These are phyloP conservation scores for Tetranychus truncatus DNA, from an alignment of 2,888 invertebrate genomes.

Conservation along the genomic window DNA sequence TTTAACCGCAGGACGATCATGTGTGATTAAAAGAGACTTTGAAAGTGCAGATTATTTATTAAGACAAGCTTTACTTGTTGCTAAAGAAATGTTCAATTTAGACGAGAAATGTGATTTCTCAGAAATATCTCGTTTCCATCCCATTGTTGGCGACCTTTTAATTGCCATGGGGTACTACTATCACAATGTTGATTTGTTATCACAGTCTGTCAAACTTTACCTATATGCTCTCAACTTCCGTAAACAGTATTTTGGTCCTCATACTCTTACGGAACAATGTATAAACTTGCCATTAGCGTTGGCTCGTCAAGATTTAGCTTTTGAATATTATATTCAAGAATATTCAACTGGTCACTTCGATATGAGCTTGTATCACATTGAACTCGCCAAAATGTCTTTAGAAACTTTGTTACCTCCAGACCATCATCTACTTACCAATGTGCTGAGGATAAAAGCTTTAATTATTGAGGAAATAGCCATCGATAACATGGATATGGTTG, in stretches of 20 bases:
- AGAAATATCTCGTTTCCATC: constrained; percentile 39
- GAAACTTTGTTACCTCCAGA: constrained; percentile 57
- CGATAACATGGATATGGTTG: constrained; percentile 43
- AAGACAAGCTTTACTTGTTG: constrained; percentile 55
- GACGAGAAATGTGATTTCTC: constrained; percentile 7
- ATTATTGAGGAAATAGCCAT: constrained; percentile 82
- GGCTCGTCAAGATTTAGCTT: constrained; percentile 76
- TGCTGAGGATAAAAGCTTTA: constrained; percentile 73
- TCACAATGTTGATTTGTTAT: constrained; percentile 65
- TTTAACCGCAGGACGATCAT: constrained; percentile 67
- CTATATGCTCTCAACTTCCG: constrained; percentile 50
- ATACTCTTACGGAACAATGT: constrained; percentile 29
- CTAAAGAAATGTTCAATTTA: constrained; percentile 33
- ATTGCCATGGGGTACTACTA: constrained; percentile 77
- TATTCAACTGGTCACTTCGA: constrained; percentile 71
- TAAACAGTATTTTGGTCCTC: constrained; percentile 55
- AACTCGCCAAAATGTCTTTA: constrained; percentile 61
- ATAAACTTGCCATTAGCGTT: constrained; percentile 65
- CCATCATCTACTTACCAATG: constrained; percentile 67
- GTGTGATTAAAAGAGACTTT: constrained; percentile 71
- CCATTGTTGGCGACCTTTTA: constrained; percentile 62
- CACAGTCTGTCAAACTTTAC: constrained; percentile 65
- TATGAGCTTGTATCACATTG: constrained; percentile 61
- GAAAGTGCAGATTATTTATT: constrained; percentile 60
- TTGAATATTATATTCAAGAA: constrained; percentile 76